Evolutionary conservation across 37 sponge, comb jelly and placozoan species (phyloP), one percentile per base, ranked within the genome.

Genomic region (Bolinopsis microptera): DNA sequence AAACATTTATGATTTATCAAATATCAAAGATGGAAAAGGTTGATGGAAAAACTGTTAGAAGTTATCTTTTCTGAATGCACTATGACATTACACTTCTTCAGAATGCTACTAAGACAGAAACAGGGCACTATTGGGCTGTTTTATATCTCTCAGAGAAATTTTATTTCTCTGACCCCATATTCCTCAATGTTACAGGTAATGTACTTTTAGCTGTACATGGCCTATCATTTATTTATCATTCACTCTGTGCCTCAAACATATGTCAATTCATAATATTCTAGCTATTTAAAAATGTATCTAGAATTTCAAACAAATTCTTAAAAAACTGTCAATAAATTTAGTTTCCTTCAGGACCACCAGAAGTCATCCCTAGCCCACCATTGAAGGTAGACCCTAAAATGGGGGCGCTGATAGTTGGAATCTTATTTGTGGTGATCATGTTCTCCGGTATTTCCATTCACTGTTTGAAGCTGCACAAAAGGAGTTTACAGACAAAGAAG

Each of bases 391-490:
- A 86, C 61, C 90, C 90, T 26, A 86, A 86, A 27, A 86, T 86
- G 32, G 61, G 90, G n/a, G 90, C 90, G n/a, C 61, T 86, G 40
- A 34, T 86, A 13, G 90, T 86, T 35, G 90, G 90, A n/a, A 24
- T 86, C 26, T 27, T 86, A 1, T 86, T 86, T 40, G 90, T 86
- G 24, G 40, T 40, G 0, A 86, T 86, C 27, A 86, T 86, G 90
- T 24, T 86, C 61, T 21, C 24, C 39, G 90, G 90, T 39, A 86
- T 86, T 2, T 9, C 61, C 25, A 86, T 86, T 3, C 61, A 86
- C 90, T 86, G 90, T 38, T 86, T 40, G n/a, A 39, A 86, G 31
- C 16, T 86, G 23, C 90, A 86, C 26, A 86, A 86, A 38, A 86
- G 90, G 28, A n/a, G 28, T 0, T 25, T 86, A 34, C 27, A 34